Evolutionary conservation across 2,797 vertebrate species (phyloP).

Genomic region (Babyrousa celebensis): DNA sequence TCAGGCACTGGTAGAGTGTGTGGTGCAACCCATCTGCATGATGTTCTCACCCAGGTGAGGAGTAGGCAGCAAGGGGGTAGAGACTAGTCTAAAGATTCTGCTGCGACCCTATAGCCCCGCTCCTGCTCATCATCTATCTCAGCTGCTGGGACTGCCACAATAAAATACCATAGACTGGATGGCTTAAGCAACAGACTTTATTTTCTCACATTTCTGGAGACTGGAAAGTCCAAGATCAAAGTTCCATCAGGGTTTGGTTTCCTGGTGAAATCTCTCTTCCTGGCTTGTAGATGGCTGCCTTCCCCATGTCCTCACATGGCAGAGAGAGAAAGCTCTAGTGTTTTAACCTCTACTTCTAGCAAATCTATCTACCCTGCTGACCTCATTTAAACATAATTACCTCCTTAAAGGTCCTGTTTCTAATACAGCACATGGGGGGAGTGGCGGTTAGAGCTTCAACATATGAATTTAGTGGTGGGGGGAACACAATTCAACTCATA

Average conservation of each 20-base stretch:
- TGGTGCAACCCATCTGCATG: too few species aligned
- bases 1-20: fast-evolving
- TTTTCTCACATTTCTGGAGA: background rate
- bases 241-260: too few species aligned
- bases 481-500: background rate
- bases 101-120: fast-evolving
- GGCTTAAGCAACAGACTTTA: background rate
- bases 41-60: background rate
- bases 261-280: too few species aligned
- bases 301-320: background rate
- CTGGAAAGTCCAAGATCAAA: too few species aligned
- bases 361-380: background rate
- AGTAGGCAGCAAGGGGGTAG: background rate
- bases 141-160: too few species aligned
- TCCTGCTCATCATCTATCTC: background rate
- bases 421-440: background rate
- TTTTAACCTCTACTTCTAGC: background rate
- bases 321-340: background rate
- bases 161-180: background rate
- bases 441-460: background rate
- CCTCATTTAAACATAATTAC: background rate
- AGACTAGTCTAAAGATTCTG: background rate
- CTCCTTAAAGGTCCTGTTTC: background rate
- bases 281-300: background rate
- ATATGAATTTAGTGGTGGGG: background rate